Conservation (phyloP, 2,888 invertebrate species). For the Lacanobia wlatinum region DNA sequence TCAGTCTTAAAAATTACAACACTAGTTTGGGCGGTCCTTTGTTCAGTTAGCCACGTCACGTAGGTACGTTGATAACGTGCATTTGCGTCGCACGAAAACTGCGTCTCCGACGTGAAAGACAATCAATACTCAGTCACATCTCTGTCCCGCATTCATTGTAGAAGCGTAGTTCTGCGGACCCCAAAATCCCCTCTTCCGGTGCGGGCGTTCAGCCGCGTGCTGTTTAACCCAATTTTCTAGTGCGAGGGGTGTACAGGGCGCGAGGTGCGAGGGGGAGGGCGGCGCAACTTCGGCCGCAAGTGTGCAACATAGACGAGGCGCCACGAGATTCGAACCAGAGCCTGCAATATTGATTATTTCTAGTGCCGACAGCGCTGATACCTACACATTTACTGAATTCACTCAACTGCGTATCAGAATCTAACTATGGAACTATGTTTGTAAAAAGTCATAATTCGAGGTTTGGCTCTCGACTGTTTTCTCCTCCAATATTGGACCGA, state of each 20-base stretch:
- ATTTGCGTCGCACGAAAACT: constrained; percentile 74
- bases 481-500: too few species aligned
- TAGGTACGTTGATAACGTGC: constrained; percentile 45
- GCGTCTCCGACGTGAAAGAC: constrained; percentile 82
- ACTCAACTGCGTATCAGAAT: constrained; percentile 41
- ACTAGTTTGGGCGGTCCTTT: constrained; percentile 21
- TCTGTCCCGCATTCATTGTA: constrained; percentile 88
- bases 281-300: constrained; percentile 86
- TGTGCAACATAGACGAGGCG: constrained; percentile 85
- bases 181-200: constrained; percentile 88
- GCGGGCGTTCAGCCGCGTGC: constrained; percentile 86
- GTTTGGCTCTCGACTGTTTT: too few species aligned
- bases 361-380: constrained; percentile 71
- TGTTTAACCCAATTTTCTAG: constrained; percentile 90
- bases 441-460: too few species aligned
- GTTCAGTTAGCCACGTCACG: constrained; percentile 22
- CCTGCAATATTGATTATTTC: constrained; percentile 88
- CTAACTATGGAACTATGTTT: constrained; percentile 38
- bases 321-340: constrained; percentile 82
- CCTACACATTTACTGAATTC: constrained; percentile 55
- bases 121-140: constrained; percentile 90
- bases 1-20: constrained; percentile 1
- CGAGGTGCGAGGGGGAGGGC: constrained; percentile 76
- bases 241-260: constrained; percentile 84
- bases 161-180: constrained; percentile 87